Conservation (phyloP, 2,888 invertebrate species). For the Fragum fragum region DNA sequence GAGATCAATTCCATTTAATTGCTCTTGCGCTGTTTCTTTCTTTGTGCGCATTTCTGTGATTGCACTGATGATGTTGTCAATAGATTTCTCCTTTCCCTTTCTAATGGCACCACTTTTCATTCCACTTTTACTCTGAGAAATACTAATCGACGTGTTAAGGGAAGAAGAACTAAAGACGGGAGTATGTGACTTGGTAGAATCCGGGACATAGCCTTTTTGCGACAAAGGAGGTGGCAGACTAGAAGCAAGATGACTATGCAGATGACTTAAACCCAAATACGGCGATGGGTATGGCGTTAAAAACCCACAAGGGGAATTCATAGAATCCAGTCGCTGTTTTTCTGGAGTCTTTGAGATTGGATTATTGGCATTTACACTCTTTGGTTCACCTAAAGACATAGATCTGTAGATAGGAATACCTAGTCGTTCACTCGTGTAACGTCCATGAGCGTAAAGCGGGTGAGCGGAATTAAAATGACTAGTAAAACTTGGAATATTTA, state of each 20-base stretch:
- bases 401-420: slow-evolving; percentile 55
- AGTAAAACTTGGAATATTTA: slow-evolving; percentile 61
- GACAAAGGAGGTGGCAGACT: slow-evolving; percentile 51
- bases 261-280: slow-evolving; percentile 45
- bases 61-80: slow-evolving; percentile 63
- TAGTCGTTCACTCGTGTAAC: slow-evolving; percentile 52
- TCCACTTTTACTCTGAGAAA: slow-evolving; percentile 7
- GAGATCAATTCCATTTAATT: slow-evolving; percentile 64
- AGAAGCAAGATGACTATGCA: slow-evolving; percentile 55
- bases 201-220: slow-evolving; percentile 47
- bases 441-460: slow-evolving; percentile 50
- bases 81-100: slow-evolving; percentile 61
- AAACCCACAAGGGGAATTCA: slow-evolving; percentile 38
- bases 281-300: slow-evolving; percentile 47
- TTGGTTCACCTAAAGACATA: slow-evolving; percentile 43
- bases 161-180: background rate
- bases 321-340: slow-evolving; percentile 45
- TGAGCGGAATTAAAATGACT: slow-evolving; percentile 65
- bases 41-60: slow-evolving; percentile 61
- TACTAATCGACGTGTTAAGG: background rate
- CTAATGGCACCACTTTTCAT: slow-evolving; percentile 12
- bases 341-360: slow-evolving; percentile 43
- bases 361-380: slow-evolving; percentile 24
- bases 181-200: slow-evolving; percentile 45
- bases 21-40: slow-evolving; percentile 58